Percentiles rank a stretch among this genome's conserved stretches.
Conservation (phyloP, 2,113 vertebrate genomes). For the Dicrurus megarhynchus region DNA sequence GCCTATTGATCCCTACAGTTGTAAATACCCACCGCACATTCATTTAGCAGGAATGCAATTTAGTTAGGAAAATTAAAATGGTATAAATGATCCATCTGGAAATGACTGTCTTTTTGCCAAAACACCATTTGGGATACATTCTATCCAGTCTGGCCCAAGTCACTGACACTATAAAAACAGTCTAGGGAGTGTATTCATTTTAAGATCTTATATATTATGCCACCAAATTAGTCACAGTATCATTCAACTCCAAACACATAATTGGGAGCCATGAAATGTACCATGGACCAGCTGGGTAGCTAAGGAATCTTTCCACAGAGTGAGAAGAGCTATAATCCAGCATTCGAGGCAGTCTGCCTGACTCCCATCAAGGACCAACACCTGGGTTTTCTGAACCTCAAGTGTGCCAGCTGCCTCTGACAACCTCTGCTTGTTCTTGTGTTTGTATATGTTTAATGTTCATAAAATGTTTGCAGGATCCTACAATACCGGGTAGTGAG, state of each 20-base stretch:
- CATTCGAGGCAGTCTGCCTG: background rate
- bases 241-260: conserved; percentile 13
- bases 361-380: fast-evolving
- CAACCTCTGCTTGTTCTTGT: background rate
- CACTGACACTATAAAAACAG: conserved; percentile 6
- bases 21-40: background rate
- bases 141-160: conserved; percentile 1
- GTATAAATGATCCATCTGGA: conserved; percentile 42
- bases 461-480: background rate
- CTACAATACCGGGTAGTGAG: background rate
- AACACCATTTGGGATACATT: conserved; percentile 37
- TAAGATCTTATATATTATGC: conserved; percentile 16
- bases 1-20: background rate
- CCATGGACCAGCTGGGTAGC: background rate
- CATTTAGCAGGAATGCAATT: background rate
- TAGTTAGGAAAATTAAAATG: conserved; percentile 18
- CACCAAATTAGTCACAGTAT: conserved; percentile 36
- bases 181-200: conserved; percentile 4
- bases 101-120: background rate
- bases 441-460: background rate
- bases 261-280: background rate
- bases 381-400: background rate
- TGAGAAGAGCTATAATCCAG: background rate
- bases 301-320: background rate
- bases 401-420: background rate